These are phyloP conservation scores for Calameuta pallipes DNA, from an alignment of 2,888 invertebrate species.

Conservation along the genomic window DNA sequence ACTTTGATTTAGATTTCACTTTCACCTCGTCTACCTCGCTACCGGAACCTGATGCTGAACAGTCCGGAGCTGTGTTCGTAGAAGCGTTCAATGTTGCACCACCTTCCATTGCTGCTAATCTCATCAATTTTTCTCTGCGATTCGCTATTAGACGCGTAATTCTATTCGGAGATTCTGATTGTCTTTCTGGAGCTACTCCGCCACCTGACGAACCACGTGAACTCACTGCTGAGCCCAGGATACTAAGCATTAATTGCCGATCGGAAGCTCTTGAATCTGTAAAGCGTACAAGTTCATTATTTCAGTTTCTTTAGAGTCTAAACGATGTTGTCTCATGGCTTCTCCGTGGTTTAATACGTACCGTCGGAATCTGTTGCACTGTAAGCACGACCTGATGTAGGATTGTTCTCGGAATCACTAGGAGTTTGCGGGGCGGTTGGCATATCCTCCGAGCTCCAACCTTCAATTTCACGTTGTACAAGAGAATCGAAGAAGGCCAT, in stretches of 20 bases:
- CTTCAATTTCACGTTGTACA: conserved; percentile 90
- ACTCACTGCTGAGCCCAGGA: conserved; percentile 45
- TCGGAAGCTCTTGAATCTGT: conserved; percentile 50
- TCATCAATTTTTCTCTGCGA: conserved; percentile 75
- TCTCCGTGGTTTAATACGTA: conserved; percentile 22
- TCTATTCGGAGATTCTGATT: conserved; percentile 72
- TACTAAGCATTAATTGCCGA: conserved; percentile 49
- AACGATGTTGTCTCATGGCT: background rate
- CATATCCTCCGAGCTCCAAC: conserved; percentile 74
- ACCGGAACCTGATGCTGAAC: conserved; percentile 27
- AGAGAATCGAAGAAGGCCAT: conserved; percentile 96
- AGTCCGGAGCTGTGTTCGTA: conserved; percentile 20
- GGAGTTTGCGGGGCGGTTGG: conserved; percentile 48
- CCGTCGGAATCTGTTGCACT: conserved; percentile 64
- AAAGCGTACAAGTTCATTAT: background rate
- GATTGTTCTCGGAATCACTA: conserved; percentile 54
- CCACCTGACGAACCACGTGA: conserved; percentile 39
- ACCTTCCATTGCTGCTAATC: conserved; percentile 68
- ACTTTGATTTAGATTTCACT: conserved; percentile 45
- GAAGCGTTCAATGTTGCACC: conserved; percentile 30
- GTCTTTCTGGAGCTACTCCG: conserved; percentile 49
- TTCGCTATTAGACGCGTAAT: conserved; percentile 80
- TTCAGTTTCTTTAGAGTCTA: background rate
- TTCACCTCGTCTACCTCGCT: conserved; percentile 19
- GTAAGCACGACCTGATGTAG: conserved; percentile 60